Conservation (phyloP, 2,113 vertebrate genomes). For the Mobula birostris region DNA sequence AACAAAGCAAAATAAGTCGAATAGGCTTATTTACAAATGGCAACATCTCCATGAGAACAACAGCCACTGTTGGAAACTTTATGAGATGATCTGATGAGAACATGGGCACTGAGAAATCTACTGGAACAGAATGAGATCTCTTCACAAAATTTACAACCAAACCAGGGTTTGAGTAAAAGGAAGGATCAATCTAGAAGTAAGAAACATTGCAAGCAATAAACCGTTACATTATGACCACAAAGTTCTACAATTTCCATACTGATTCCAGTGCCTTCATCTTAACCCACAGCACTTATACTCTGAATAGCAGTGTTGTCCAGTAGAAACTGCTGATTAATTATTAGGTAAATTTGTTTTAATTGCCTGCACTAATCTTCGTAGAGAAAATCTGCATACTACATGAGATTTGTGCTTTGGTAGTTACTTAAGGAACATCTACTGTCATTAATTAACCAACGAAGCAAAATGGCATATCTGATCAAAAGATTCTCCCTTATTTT, state of each 20-base stretch:
- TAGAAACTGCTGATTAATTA: neutral
- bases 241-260: neutral
- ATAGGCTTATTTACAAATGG: neutral
- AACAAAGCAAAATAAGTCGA: constrained; percentile 1
- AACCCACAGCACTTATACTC: neutral
- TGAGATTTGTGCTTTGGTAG: neutral
- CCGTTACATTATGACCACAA: neutral
- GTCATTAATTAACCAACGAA: neutral
- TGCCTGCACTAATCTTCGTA: neutral
- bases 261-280: neutral
- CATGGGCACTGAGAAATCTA: neutral
- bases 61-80: neutral
- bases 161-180: neutral
- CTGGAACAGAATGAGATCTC: neutral
- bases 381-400: neutral
- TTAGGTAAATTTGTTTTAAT: neutral
- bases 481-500: neutral
- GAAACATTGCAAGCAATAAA: neutral
- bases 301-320: neutral
- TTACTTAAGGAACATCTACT: neutral
- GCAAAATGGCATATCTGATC: neutral
- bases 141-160: neutral
- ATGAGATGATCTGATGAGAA: constrained; percentile 7
- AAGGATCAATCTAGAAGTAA: neutral
- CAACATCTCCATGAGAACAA: constrained; percentile 21